Evolutionary conservation across 2,888 invertebrate species (phyloP).

Genomic region (Lamellibrachia columna): DNA sequence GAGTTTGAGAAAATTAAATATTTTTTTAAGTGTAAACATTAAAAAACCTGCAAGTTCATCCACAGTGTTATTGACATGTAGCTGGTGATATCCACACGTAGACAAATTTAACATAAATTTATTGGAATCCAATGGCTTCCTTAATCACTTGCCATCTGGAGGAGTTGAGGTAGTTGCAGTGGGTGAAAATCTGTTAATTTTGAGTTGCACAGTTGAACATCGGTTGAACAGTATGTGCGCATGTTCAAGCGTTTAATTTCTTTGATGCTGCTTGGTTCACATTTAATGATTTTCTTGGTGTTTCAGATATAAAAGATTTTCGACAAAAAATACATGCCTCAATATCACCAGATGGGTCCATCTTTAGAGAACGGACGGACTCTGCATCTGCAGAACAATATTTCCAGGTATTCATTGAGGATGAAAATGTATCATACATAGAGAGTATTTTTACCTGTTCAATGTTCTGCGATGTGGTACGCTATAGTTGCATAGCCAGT

Average conservation of each 20-base stretch:
- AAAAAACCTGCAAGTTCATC: no score
- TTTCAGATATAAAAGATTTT: constrained; percentile 77
- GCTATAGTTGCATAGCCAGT: neutral
- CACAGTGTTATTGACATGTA: no score
- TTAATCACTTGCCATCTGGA: no score
- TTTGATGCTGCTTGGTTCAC: neutral
- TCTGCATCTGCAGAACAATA: constrained; percentile 98
- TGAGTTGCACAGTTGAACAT: no score
- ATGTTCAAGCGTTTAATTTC: neutral
- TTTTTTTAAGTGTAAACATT: no score
- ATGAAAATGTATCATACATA: neutral
- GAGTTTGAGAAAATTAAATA: no score
- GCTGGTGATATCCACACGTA: no score
- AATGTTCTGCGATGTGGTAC: neutral
- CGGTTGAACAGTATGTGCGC: neutral
- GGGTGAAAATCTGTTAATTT: no score
- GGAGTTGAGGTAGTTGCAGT: no score
- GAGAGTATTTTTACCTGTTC: neutral
- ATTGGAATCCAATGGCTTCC: no score
- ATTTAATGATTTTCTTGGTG: neutral
- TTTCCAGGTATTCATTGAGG: constrained; percentile 75
- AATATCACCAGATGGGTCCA: constrained; percentile 71
- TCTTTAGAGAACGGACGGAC: constrained; percentile 94
- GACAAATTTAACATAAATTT: no score
- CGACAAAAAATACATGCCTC: constrained; percentile 79